Conservation (phyloP, 2,113 vertebrate genomes). For the Rutilus rutilus region DNA sequence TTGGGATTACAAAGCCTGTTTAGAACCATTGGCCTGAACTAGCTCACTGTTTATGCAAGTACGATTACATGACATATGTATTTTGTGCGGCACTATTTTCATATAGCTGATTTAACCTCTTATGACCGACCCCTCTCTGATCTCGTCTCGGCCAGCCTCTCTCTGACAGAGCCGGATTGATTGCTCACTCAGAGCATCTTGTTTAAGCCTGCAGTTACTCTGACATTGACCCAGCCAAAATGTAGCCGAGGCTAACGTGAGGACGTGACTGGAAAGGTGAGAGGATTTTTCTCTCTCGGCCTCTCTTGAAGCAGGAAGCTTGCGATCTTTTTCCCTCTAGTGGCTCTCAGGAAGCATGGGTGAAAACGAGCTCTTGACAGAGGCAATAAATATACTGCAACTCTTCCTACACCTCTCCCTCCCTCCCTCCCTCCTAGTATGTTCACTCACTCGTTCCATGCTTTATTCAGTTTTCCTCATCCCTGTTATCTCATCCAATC, state of each 20-base stretch:
- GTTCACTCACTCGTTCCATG: slow-evolving; percentile 12
- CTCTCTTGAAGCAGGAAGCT: slow-evolving; percentile 13
- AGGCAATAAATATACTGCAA: slow-evolving; percentile 63
- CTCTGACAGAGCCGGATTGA: slow-evolving; percentile 43
- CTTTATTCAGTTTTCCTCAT: slow-evolving; percentile 9
- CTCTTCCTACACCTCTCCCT: slow-evolving; percentile 42
- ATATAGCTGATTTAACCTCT: slow-evolving; percentile 39
- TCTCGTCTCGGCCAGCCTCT: slow-evolving; percentile 21
- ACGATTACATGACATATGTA: neutral
- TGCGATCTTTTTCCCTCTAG: slow-evolving; percentile 55
- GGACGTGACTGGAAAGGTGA: slow-evolving; percentile 62
- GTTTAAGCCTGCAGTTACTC: slow-evolving; percentile 62
- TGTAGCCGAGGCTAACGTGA: slow-evolving; percentile 46
- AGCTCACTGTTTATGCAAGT: neutral
- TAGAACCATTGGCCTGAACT: neutral
- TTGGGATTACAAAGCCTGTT: neutral
- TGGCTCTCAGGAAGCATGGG: slow-evolving; percentile 61
- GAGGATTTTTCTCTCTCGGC: slow-evolving; percentile 20
- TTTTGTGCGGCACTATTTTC: slow-evolving; percentile 31
- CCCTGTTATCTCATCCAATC: neutral
- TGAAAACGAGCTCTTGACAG: slow-evolving; percentile 66
- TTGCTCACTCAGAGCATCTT: slow-evolving; percentile 41
- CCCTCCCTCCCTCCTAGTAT: slow-evolving; percentile 11
- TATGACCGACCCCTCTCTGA: slow-evolving; percentile 13
- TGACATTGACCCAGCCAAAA: slow-evolving; percentile 64